Evolutionary conservation across 2,797 vertebrate genomes (phyloP), one percentile per base, ranked within the genome.

Genomic region (Hybognathus amarus): DNA sequence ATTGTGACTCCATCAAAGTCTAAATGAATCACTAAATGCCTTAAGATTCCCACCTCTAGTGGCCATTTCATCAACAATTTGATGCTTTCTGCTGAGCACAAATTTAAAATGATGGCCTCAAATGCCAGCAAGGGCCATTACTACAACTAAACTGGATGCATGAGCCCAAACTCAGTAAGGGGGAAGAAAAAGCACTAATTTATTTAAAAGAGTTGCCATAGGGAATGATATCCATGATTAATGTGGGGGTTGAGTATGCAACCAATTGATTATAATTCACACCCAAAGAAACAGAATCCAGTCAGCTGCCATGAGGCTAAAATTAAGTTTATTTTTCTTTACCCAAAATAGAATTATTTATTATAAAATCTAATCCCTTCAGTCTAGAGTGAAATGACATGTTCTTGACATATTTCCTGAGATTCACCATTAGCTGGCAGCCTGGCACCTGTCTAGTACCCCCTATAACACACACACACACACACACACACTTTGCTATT

Each of bases 171-270:
- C 76, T 87, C 73, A 74, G 71, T 79, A 88, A 59, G 15, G 66
- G 74, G 84, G 71, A 84, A 88, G 82, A 83, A 87, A 85, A 88
- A 83, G 79, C 90, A 90, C 89, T 93, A 84, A 93, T 94, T 94
- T 92, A 94, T 94, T 93, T 92, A 93, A 92, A 86, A 61, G 89
- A 86, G 91, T 94, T 94, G 93, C 93, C 91, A 94, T 90, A 87
- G 94, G 90, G 90, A 94, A 92, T 89, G 63, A 84, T 87, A 89
- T 90, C 86, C 85, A 90, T 94, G 92, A 94, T 94, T 92, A 94
- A 93, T 93, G 90, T 92, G 91, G 90, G 91, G 92, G 89, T 90
- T 93, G 93, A 94, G 94, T 93, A 95, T 91, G 92, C 89, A 93
- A 93, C 91, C 89, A 89, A 90, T 91, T 92, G 91, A 92, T 91